Evolutionary conservation across 2,113 vertebrate species (phyloP).

Genomic region (Cyprinus carpio): DNA sequence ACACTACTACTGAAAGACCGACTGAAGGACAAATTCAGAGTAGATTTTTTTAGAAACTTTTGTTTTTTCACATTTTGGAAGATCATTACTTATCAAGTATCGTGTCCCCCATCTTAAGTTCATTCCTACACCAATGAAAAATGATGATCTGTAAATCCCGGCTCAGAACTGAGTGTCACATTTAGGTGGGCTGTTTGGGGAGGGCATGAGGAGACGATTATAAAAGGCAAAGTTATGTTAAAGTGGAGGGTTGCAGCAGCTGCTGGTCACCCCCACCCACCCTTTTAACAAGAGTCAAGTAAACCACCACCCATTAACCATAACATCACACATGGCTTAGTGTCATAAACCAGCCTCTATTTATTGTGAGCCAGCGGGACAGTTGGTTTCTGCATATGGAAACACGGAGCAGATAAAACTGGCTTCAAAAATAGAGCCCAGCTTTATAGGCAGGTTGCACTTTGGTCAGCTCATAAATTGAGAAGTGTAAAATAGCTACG

Average conservation of each 20-base stretch:
- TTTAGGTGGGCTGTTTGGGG: neutral
- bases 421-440: slow-evolving; percentile 48
- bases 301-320: slow-evolving; percentile 40
- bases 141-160: neutral
- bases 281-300: slow-evolving; percentile 28
- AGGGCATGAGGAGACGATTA: slow-evolving; percentile 39
- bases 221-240: slow-evolving; percentile 21
- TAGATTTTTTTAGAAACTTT: neutral
- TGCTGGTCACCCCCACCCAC: slow-evolving; percentile 30
- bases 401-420: slow-evolving; percentile 5
- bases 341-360: slow-evolving; percentile 39
- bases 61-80: neutral
- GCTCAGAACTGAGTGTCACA: neutral
- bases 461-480: slow-evolving; percentile 27
- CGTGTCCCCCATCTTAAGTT: neutral
- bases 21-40: neutral
- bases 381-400: slow-evolving; percentile 53
- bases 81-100: neutral
- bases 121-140: neutral
- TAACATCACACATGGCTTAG: slow-evolving; percentile 17
- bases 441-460: no score
- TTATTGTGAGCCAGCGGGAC: slow-evolving; percentile 44
- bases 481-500: slow-evolving; percentile 64
- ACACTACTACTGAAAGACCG: neutral
- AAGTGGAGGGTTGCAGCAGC: slow-evolving; percentile 37